Evolutionary conservation across 2,797 vertebrate species (phyloP).

Genomic region (Thamnophis elegans): DNA sequence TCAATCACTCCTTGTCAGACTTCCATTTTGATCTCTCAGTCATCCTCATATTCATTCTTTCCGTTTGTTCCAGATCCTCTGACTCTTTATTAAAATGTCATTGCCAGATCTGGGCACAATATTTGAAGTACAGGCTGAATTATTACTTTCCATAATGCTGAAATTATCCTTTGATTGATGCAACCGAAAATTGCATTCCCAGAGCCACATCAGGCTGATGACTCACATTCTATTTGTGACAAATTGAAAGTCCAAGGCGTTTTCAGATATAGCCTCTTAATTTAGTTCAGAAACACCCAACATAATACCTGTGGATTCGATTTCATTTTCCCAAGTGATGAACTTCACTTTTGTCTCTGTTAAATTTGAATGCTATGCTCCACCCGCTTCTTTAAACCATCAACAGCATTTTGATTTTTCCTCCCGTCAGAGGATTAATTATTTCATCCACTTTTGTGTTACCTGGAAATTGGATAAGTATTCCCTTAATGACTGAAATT

Average conservation of each 20-base stretch:
- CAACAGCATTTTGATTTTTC: neutral
- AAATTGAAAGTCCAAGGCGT: neutral
- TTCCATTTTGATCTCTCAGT: neutral
- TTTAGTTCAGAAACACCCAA: neutral
- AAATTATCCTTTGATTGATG: neutral
- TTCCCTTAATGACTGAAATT: neutral
- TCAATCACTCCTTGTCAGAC: neutral
- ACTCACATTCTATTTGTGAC: neutral
- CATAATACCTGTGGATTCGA: neutral
- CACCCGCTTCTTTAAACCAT: neutral
- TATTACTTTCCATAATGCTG: neutral
- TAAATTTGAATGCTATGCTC: neutral
- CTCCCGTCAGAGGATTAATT: neutral
- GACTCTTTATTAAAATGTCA: neutral
- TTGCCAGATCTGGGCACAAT: neutral
- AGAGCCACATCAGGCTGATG: neutral
- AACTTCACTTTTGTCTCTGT: neutral
- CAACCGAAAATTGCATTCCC: neutral
- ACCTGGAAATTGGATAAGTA: neutral
- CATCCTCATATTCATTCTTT: conserved; percentile 2
- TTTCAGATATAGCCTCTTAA: neutral
- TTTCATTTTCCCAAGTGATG: neutral
- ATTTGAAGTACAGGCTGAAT: neutral
- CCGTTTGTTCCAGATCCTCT: neutral
- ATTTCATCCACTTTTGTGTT: neutral